phyloP scores from a whole-genome alignment of 2,113 vertebrate genomes.

The Aviceda subcristata region DNA sequence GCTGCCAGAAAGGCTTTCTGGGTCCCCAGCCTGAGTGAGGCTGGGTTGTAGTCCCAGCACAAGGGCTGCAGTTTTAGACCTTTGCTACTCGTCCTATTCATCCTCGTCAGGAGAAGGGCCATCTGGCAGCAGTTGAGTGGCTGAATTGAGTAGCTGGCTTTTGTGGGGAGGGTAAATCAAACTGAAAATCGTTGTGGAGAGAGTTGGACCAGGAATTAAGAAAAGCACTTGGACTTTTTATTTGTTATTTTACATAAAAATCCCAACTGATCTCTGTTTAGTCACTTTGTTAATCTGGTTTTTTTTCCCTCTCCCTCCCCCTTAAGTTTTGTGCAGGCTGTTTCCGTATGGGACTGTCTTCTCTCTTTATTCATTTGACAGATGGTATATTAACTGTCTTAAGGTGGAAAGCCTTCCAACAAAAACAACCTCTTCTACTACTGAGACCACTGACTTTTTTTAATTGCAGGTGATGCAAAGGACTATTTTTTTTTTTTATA shows the following conservation, averaged over 20 bases:
- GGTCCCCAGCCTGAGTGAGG: not conserved
- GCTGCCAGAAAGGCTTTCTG: not conserved
- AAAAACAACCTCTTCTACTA: not conserved
- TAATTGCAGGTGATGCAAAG: not conserved
- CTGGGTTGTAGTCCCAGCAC: not conserved
- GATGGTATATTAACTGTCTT: not conserved
- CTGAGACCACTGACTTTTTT: not conserved
- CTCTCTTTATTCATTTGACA: not conserved
- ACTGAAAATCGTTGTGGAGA: not conserved
- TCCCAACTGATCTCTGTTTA: not conserved
- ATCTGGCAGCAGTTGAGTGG: not conserved
- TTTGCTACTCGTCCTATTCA: not conserved
- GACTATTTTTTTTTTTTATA: not conserved
- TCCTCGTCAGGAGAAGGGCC: not conserved
- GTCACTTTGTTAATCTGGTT: not conserved
- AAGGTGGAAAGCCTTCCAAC: not conserved
- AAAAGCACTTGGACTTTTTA: not conserved
- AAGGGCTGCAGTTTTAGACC: not conserved
- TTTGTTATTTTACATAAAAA: fast-evolving
- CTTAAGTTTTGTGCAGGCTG: not conserved
- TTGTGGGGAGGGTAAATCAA: not conserved
- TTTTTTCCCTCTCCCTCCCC: not conserved
- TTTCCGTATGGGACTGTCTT: not conserved
- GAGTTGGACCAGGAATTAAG: not conserved
- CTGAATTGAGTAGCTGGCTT: not conserved